Evolutionary conservation across 2,113 vertebrate genomes (phyloP), one percentile per base, ranked within the genome.

Genomic region (Rhombomys opimus): DNA sequence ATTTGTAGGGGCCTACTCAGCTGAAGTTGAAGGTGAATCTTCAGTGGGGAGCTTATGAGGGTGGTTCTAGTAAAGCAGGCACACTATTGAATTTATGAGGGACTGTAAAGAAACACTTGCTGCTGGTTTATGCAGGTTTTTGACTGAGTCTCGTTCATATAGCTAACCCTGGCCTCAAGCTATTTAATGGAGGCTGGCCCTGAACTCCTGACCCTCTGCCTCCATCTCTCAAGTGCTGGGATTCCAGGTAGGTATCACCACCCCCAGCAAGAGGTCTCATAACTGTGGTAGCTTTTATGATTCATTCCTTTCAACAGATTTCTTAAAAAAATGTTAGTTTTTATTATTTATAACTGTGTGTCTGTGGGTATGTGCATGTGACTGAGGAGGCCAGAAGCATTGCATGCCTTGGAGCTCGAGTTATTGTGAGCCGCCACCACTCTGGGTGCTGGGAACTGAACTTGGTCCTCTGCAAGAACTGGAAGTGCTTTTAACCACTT

Each of bases 201-300:
- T 41, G 25, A 65, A 85, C 59, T 81, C 38, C 57, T 17, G 14
- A 84, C 23, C n/a, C 63, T 38, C n/a, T 63, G 23, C 57, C 11
- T 41, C n/a, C 11, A 30, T 1, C 22, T 41, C n/a, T 12, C 81
- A 41, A 17, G 23, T 63, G 20, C 78, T 59, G 35, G 80, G n/a
- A 61, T 61, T 61, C 14, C 23, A 59, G 78, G 18, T 10, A 57
- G 52, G 78, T 54, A n/a, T n/a, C 52, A n/a, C 78, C 32, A 59
- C 35, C 23, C 54, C 35, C 54, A 59, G 80, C 23, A 65, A 85
- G 57, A 76, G 38, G 57, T 41, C 95, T 92, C 52, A 52, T 68
- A 72, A 94, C 76, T 93, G 61, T 46, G 68, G 89, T 86, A 70
- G 78, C 67, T 86, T 78, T 82, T 67, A 84, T 92, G 81, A 78